Conservation (phyloP, 2,797 vertebrate genomes). For the Sebastes umbrosus region DNA sequence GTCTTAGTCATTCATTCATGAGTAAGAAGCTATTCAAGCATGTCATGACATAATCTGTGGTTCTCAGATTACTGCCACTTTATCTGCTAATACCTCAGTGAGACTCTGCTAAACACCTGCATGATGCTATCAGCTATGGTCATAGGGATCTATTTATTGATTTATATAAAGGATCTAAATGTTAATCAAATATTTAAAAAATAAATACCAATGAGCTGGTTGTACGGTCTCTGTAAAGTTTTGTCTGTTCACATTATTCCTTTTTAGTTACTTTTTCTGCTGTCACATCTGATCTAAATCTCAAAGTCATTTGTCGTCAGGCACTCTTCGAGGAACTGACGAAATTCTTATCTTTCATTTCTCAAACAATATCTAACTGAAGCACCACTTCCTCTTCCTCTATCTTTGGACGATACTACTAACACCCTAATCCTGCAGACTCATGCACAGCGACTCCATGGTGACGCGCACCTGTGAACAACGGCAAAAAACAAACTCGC, state of each 20-base stretch:
- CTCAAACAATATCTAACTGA: conserved; percentile 13
- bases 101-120: neutral
- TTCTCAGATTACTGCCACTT: neutral
- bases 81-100: neutral
- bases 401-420: neutral
- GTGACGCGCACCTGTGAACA: neutral
- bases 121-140: neutral
- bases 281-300: conserved; percentile 25
- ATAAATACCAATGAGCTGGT: neutral
- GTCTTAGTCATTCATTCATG: neutral
- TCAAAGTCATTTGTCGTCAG: conserved; percentile 15
- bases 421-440: neutral
- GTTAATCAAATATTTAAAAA: neutral
- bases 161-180: neutral
- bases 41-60: neutral
- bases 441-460: neutral
- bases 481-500: neutral
- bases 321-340: conserved; percentile 8
- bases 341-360: conserved; percentile 28
- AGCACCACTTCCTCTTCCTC: neutral
- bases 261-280: neutral
- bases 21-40: neutral
- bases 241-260: neutral
- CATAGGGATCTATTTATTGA: neutral
- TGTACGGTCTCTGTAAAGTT: neutral